Base-by-base conservation (phyloP, 1,140 invertebrate species). In the Drosophila pachea region DNA sequence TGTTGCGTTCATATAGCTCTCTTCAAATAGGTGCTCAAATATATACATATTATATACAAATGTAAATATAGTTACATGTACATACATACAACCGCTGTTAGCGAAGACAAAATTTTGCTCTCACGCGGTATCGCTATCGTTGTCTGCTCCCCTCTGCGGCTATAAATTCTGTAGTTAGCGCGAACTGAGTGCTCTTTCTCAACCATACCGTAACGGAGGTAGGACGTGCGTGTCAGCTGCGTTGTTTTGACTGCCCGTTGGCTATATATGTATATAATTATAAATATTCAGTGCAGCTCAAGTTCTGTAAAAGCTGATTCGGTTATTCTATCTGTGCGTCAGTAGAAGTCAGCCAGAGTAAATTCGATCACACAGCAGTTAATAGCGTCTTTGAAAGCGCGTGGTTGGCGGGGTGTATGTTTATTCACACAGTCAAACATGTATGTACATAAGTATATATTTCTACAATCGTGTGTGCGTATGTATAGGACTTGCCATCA, bases 121-220 rank as follows among this genome's bases (percentile, higher is more conserved):
- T 66, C 33, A 38, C 11, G 8, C 35, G 36, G 22, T 31, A n/a
- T 43, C 38, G 45, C 52, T 22, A 29, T 45, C 56, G 48, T 40
- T 45, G 38, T 63, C 9, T 48, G 53, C 67, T 38, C 16, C 47
- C 55, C 56, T 43, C 33, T 14, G 31, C 40, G 40, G 40, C 63
- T 78, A 81, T 87, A 81, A 78, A 81, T 69, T 71, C 49, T 65
- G 40, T 64, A 50, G 54, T 49, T 54, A 16, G 55, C 45, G 48
- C 69, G 73, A 74, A 69, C 47, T 32, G 36, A 68, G 59, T 71
- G 74, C 71, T 86, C 78, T 88, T 79, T 83, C 86, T 71, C 65
- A 68, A 69, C 50, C 66, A 53, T 70, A 74, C 75, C 77, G 81
- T 82, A 72, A 60, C 69, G 48, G 61, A 74, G 79, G 53, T 71